Evolutionary conservation across 2,888 invertebrate species (phyloP).

Genomic region (Ectropis crepuscularia): DNA sequence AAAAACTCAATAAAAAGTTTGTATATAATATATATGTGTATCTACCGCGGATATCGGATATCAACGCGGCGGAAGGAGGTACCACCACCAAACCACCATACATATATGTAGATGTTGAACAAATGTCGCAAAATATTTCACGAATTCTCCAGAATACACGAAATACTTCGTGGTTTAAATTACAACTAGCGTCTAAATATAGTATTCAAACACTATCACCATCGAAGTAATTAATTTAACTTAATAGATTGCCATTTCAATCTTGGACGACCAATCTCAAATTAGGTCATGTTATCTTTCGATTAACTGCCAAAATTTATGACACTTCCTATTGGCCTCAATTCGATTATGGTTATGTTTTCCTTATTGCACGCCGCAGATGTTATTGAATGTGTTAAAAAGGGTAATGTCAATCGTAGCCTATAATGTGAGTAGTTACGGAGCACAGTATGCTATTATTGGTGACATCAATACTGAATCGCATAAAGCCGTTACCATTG

Average conservation of each 20-base stretch:
- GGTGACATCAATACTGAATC: conserved; percentile 36
- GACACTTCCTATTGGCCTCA: conserved; percentile 14
- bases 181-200: too few relatives aligned
- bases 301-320: conserved; percentile 25
- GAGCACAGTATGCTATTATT: conserved; percentile 42
- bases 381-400: conserved; percentile 43
- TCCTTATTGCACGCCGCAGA: conserved; percentile 37
- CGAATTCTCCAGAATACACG: too few relatives aligned
- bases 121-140: too few relatives aligned
- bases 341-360: conserved; percentile 31
- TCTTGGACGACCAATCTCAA: conserved; percentile 23
- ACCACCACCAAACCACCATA: too few relatives aligned
- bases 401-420: conserved; percentile 40
- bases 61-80: too few relatives aligned
- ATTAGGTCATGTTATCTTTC: conserved; percentile 30
- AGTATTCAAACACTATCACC: conserved; percentile 14
- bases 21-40: too few relatives aligned
- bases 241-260: conserved; percentile 21
- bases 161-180: too few relatives aligned
- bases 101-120: too few relatives aligned
- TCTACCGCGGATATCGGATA: too few relatives aligned
- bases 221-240: conserved; percentile 26
- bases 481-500: conserved; percentile 22
- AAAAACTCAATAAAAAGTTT: too few relatives aligned
- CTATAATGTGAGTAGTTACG: conserved; percentile 43